Base-by-base conservation (phyloP, 2,888 invertebrate genomes). In the Eupithecia inturbata region DNA sequence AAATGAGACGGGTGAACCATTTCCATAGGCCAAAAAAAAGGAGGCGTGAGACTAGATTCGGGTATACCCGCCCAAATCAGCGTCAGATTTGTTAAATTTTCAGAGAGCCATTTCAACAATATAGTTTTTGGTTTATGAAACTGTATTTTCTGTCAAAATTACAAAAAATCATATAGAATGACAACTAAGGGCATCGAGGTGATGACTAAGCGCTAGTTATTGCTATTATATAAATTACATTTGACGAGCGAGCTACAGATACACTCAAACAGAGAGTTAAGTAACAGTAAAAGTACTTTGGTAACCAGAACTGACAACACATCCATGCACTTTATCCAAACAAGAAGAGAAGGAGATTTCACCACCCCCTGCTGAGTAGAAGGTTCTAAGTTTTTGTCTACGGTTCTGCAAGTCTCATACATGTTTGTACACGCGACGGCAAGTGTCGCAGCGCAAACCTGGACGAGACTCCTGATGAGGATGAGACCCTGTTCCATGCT, bases 271-370 rank as follows among this genome's bases (percentile, higher is more conserved):
- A 33, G 7, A 33, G 3, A 33, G 33, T 1, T 39, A 14, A 19
- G 19, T 19, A 19, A 45, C 45, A 0, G 5, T 45, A 19, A 6
- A 45, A 19, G 45, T 45, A 19, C 19, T 49, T 49, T n/a, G n/a
- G n/a, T 49, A 49, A n/a, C n/a, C n/a, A n/a, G 9, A 49, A 49
- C n/a, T n/a, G 49, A 10, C n/a, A n/a, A 49, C 3, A 49, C 7
- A 49, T n/a, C 49, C 49, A 49, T 49, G 49, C 49, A 49, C 9
- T 49, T n/a, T n/a, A 49, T 49, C n/a, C n/a, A 49, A n/a, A 45
- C 14, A 19, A 45, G 19, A 19, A 45, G 19, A 53, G 22, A 53
- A 22, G 0, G 3, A 12, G 53, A 12, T 10, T 53, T 45, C 53
- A 22, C 22, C 7, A 49, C 9, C n/a, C 53, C 12, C 3, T 53